Percentiles rank a stretch among this genome's conserved stretches.
These are phyloP conservation scores for Spisula subtruncata DNA, from an alignment of 2,888 invertebrate genomes.

Conservation along the genomic window DNA sequence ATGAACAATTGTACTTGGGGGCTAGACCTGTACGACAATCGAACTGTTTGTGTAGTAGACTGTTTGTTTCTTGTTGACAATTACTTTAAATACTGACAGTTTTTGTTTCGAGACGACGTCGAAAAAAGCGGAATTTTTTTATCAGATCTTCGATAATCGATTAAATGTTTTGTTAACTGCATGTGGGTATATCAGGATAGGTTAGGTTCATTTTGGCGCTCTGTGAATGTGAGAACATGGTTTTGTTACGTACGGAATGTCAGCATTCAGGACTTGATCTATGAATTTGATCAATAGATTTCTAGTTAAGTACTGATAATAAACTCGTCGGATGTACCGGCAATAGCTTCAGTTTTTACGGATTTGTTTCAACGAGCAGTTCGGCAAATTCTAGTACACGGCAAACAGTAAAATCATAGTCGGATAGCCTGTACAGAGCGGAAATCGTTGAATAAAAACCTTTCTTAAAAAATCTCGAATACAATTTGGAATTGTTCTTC, in stretches of 20 bases:
- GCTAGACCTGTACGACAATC: constrained; percentile 17
- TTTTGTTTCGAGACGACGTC: constrained; percentile 40
- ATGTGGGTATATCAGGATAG: constrained; percentile 38
- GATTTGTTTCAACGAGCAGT: constrained; percentile 11
- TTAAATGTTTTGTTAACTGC: constrained; percentile 50
- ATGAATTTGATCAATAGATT: constrained; percentile 39
- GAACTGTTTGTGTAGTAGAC: constrained; percentile 11
- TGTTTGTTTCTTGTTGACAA: constrained; percentile 26
- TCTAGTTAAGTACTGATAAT: constrained; percentile 38
- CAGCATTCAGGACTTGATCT: constrained; percentile 28
- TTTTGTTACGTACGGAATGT: constrained; percentile 14
- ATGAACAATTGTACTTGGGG: constrained; percentile 19
- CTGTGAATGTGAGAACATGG: neutral
- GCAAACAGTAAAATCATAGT: neutral
- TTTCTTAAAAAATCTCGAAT: constrained; percentile 7
- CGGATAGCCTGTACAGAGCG: neutral
- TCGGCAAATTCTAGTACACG: neutral
- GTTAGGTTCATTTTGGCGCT: constrained; percentile 32
- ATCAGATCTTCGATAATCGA: constrained; percentile 46
- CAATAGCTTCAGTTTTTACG: constrained; percentile 9
- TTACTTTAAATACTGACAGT: constrained; percentile 34
- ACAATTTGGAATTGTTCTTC: constrained; percentile 48
- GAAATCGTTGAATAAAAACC: neutral
- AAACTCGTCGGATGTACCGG: constrained; percentile 35
- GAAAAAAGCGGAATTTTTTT: constrained; percentile 35